These are phyloP conservation scores for Brachionus plicatilis DNA, from an alignment of 1,140 invertebrate species.

Conservation along the genomic window DNA sequence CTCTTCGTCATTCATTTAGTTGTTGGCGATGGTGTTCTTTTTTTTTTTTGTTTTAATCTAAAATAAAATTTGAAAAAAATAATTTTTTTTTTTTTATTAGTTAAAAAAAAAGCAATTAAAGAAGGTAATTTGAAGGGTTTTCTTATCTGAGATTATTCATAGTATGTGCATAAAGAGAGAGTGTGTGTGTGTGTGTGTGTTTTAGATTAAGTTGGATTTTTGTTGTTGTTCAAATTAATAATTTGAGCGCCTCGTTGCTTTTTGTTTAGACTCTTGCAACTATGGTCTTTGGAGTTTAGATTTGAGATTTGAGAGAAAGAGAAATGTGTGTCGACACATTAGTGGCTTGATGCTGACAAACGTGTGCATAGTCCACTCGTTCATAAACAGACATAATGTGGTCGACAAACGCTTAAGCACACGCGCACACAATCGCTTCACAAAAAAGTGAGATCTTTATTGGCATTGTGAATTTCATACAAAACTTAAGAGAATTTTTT, in stretches of 20 bases:
- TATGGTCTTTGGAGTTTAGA: neutral
- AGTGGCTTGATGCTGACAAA: neutral
- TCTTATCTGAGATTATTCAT: neutral
- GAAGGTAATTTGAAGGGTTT: neutral
- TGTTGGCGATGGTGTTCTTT: neutral
- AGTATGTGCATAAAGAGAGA: neutral
- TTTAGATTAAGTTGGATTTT: neutral
- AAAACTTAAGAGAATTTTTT: too few species aligned
- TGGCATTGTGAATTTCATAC: too few species aligned
- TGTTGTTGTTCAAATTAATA: neutral
- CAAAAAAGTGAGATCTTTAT: neutral
- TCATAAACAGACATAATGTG: neutral
- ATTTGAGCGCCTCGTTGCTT: neutral
- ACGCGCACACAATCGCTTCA: too few species aligned
- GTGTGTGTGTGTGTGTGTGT: neutral
- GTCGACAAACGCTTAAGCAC: neutral
- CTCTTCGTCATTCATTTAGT: slow-evolving; percentile 9
- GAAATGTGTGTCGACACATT: neutral
- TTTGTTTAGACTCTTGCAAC: neutral
- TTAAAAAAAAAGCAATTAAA: neutral
- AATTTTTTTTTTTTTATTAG: neutral
- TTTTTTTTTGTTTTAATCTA: neutral
- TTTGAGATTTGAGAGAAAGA: neutral
- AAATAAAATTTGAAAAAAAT: neutral
- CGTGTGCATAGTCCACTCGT: neutral